Conservation (phyloP, 2,888 invertebrate genomes). For the Hipparchia sbordonii region DNA sequence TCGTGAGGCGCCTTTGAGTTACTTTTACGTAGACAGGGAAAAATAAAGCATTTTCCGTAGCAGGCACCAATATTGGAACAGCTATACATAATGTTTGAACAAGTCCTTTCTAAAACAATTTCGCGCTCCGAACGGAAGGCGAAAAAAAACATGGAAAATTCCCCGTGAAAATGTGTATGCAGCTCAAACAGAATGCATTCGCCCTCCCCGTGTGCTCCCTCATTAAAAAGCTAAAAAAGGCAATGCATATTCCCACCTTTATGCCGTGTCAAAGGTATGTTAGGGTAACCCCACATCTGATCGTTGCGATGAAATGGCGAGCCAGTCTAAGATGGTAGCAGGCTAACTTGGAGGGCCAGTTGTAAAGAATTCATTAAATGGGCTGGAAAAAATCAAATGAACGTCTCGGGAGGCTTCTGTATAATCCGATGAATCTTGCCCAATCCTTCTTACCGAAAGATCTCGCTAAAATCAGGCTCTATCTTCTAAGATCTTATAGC, state of each 20-base stretch:
- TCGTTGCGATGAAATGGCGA: too few species aligned
- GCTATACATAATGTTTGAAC: neutral
- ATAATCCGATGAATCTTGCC: too few species aligned
- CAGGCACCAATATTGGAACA: neutral
- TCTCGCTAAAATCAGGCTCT: too few species aligned
- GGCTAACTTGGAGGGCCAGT: too few species aligned
- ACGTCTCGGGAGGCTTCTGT: too few species aligned
- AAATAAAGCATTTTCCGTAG: neutral
- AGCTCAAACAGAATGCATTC: neutral
- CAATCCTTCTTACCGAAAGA: too few species aligned
- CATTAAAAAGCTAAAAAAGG: neutral
- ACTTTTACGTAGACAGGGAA: neutral
- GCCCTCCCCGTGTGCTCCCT: neutral
- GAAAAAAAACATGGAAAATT: neutral
- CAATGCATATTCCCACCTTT: neutral
- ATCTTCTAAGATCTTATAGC: too few species aligned
- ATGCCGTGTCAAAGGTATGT: neutral
- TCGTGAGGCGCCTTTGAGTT: too few species aligned
- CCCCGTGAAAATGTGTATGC: neutral
- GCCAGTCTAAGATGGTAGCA: too few species aligned
- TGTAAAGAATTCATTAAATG: too few species aligned
- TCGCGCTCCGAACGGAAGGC: neutral
- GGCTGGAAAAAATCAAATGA: too few species aligned
- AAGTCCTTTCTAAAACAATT: neutral
- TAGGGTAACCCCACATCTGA: neutral